Evolutionary conservation across 2,888 invertebrate genomes (phyloP), one percentile per base, ranked within the genome.

Genomic region (Chloroclystis v-ata): DNA sequence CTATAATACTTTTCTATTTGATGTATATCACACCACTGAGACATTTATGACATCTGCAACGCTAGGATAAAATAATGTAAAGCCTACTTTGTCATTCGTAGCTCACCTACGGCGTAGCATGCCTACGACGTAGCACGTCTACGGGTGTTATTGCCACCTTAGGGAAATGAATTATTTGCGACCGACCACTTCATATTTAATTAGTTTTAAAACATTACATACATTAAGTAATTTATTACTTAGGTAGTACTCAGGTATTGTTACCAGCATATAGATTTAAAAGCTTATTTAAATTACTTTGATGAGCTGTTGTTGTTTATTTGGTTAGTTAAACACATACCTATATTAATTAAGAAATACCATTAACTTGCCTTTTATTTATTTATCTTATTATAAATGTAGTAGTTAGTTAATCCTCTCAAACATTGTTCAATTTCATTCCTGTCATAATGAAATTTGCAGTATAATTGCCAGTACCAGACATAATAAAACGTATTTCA

Each of bases 401-500:
- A 24, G 4, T n/a, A n/a, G n/a, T n/a, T n/a, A n/a, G n/a, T 20
- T 20, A 2, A 20, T 4, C 20, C 20, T 4, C 5, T 14, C 10
- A 1, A 6, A 4, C 14, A 10, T 9, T n/a, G 3, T 9, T 7
- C 26, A 26, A 8, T 26, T 33, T 14, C 6, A 33, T 16, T 13
- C 14, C 16, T 33, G 32, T 9, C 16, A 16, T 35, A 20, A 35
- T 20, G 35, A 42, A 38, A 12, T 24, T 32, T 14, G 28, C 24
- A 35, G 35, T 42, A 32, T 12, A 33, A 33, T 37, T 28, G 28
- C 41, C 13, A 32, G 37, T 30, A 16, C 10, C 42, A 50, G 43
- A 46, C 47, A 49, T 40, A 68, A 61, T 61, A 59, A 61, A 60
- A 57, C 60, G 58, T 67, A 70, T 67, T 72, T 69, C 63, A 61